Base-by-base conservation (phyloP, 2,113 vertebrate species). In the Varanus salvator region DNA sequence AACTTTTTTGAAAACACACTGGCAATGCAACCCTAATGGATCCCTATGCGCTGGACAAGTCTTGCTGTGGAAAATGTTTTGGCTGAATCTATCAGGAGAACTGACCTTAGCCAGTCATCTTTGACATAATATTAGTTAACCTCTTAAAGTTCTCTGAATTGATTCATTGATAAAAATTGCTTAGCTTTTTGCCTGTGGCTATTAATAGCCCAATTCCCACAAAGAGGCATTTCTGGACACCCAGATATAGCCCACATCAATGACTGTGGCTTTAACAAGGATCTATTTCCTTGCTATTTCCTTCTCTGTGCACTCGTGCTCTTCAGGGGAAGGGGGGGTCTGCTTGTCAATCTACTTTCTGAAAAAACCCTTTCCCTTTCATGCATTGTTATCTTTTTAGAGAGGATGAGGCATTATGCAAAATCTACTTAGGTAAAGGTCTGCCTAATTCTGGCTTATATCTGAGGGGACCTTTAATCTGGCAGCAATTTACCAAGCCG, bases 341-440 rank as follows among this genome's bases (percentile, higher is more conserved):
- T 31, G 68, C 29, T 69, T 92, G 91, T 87, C 92, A 95, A 85
- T 69, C 94, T 86, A 38, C 84, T 80, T 92, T 95, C 85, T 4
- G 87, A 80, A 91, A 88, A 93, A 74, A 52, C 76, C n/a, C 74
- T 90, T 87, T 92, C 92, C 93, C 94, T 94, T 97, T 97, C 96
- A 97, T 95, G 96, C 94, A 93, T 94, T 96, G 95, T 97, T 97
- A 95, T 96, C 96, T 96, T 96, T 96, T 95, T 92, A 93, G 95
- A 96, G 88, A 38, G 72, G 91, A 94, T 92, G 91, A 94, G 91
- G 95, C 93, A 96, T 96, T 94, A 94, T 92, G 92, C 85, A 96
- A 96, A 97, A 97, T 97, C 96, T 92, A 97, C 94, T 97, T 96
- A 96, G 94, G 90, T 91, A 96, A 97, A 97, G 95, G 94, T 96